Conservation (phyloP, 1,140 invertebrate genomes). For the Phymastichus coffea region DNA sequence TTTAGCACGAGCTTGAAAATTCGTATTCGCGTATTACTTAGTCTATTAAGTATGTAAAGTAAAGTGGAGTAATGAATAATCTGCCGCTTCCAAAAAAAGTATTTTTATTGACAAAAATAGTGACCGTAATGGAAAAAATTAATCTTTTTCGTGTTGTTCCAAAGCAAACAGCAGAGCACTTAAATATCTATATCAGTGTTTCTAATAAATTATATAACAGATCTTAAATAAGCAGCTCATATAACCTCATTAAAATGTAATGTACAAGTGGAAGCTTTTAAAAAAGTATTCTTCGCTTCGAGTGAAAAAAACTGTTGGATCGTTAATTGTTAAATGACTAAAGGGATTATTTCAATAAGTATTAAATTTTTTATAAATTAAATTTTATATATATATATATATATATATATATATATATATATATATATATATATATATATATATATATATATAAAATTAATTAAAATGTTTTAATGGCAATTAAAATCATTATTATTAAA, state of each 20-base stretch:
- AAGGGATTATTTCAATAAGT: not conserved
- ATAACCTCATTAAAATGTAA: slow-evolving; percentile 16
- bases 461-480: not conserved
- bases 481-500: not conserved
- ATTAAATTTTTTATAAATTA: no score
- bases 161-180: not conserved
- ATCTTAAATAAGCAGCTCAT: slow-evolving; percentile 8
- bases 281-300: slow-evolving; percentile 19
- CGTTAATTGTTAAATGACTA: slow-evolving; percentile 17
- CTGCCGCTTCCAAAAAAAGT: no score
- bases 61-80: no score
- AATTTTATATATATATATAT: not conserved
- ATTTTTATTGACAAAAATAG: no score
- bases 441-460: no score
- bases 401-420: no score
- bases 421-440: no score
- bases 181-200: slow-evolving; percentile 3
- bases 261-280: slow-evolving; percentile 20
- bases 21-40: not conserved
- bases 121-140: no score
- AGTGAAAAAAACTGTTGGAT: slow-evolving; percentile 15
- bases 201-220: slow-evolving; percentile 11
- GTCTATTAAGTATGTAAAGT: no score
- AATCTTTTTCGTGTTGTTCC: no score
- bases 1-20: slow-evolving; percentile 33